A percentile compares a stretch with the other conserved stretches of the same genome.
Conservation (phyloP, 2,113 vertebrate species). For the Psilopogon haemacephalus region DNA sequence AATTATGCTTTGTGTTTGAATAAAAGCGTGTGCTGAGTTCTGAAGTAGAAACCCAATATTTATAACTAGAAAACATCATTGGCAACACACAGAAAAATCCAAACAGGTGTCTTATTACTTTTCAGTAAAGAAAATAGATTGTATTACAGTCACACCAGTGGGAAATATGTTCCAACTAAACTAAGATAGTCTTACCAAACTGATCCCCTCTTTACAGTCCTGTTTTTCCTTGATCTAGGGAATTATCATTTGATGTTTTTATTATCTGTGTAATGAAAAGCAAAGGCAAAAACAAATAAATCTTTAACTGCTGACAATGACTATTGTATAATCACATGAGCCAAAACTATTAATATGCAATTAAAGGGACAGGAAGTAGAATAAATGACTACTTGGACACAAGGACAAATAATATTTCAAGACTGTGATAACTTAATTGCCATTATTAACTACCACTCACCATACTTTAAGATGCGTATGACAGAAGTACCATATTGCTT, state of each 20-base stretch:
- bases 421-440: not conserved
- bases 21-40: not conserved
- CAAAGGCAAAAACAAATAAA: constrained; percentile 43
- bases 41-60: not conserved
- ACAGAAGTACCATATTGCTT: not conserved
- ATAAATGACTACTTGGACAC: not conserved
- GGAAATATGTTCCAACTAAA: constrained; percentile 37
- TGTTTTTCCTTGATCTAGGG: constrained; percentile 61
- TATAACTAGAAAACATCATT: not conserved
- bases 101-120: not conserved
- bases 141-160: not conserved
- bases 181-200: constrained; percentile 58
- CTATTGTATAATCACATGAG: not conserved
- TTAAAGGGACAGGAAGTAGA: not conserved
- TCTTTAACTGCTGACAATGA: constrained; percentile 26
- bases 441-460: not conserved
- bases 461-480: not conserved
- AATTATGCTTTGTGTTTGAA: not conserved
- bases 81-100: not conserved
- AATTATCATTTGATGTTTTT: constrained; percentile 53
- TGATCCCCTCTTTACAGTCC: constrained; percentile 59
- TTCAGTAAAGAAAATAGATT: not conserved
- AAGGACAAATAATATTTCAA: not conserved
- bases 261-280: constrained; percentile 61
- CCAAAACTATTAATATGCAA: not conserved